A percentile compares a stretch with the other conserved stretches of the same genome.
Evolutionary conservation across 2,888 invertebrate genomes (phyloP).

Genomic region (Patella caerulea): DNA sequence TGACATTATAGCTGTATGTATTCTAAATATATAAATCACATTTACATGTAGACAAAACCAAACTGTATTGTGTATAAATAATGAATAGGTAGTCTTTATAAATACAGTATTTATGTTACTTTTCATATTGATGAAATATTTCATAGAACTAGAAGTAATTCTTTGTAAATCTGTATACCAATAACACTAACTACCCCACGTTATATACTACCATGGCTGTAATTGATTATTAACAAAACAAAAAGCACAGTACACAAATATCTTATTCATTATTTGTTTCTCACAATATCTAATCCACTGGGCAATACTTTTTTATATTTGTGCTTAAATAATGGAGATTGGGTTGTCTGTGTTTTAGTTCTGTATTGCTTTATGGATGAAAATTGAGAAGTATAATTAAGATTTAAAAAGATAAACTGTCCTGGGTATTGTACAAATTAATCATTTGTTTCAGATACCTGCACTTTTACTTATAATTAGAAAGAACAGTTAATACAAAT

Average conservation of each 20-base stretch:
- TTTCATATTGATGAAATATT: too few species aligned
- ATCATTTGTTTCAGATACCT: neutral
- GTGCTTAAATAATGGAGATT: constrained; percentile 4
- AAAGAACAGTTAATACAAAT: neutral
- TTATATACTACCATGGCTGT: too few species aligned
- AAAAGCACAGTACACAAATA: neutral
- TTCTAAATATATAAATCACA: too few species aligned
- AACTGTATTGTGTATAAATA: too few species aligned
- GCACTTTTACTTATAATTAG: neutral
- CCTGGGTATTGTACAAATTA: neutral
- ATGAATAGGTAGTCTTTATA: too few species aligned
- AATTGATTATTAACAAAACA: too few species aligned
- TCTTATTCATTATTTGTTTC: neutral
- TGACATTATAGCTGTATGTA: too few species aligned
- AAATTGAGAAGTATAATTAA: neutral
- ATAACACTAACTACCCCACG: too few species aligned
- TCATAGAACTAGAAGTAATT: too few species aligned
- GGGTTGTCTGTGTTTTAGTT: neutral
- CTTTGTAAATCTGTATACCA: too few species aligned
- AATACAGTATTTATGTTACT: too few species aligned
- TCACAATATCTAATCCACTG: constrained; percentile 3
- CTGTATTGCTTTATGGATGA: neutral
- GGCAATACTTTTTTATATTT: neutral
- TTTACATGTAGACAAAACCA: too few species aligned
- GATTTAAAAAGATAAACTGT: neutral